Evolutionary conservation across 1,140 invertebrate species (phyloP), one percentile per base, ranked within the genome.

Genomic region (Meteorus sp.): DNA sequence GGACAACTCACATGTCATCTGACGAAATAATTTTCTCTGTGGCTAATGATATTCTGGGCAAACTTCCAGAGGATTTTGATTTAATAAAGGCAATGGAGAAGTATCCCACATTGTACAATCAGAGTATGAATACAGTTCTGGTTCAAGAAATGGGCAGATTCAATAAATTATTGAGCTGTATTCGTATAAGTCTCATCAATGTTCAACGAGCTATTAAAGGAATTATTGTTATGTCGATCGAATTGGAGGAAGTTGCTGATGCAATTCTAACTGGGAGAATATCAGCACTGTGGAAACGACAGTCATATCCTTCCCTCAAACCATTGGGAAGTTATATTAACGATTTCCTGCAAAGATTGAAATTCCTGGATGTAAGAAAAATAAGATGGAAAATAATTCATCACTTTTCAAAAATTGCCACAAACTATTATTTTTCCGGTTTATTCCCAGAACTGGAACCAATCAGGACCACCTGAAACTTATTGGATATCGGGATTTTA

Each of bases 401-500:
- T n/a, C n/a, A n/a, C n/a, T n/a, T n/a, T n/a, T n/a, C n/a, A n/a
- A n/a, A n/a, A n/a, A n/a, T n/a, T n/a, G n/a, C n/a, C n/a, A n/a
- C n/a, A n/a, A n/a, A n/a, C n/a, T n/a, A n/a, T n/a, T n/a, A n/a
- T n/a, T n/a, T n/a, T n/a, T n/a, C n/a, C n/a, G n/a, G n/a, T n/a
- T n/a, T n/a, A n/a, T n/a, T n/a, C n/a, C n/a, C 13, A 63, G 86
- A 82, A 86, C 65, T 97, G 95, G 95, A 91, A 88, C 64, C 84
- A 90, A 11, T 68, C 89, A 60, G 94, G 93, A 5, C 86, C 91
- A 13, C 93, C 95, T 0, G 59, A 79, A 2, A 86, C 89, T 7
- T 97, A 91, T 77, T 98, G 95, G 95, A 78, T 98, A 25, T 93
- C 94, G 0, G 95, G 94, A 15, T 97, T 98, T 76, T 98, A 89